Base-by-base conservation (phyloP, 2,888 invertebrate genomes). In the Rapana venosa region DNA sequence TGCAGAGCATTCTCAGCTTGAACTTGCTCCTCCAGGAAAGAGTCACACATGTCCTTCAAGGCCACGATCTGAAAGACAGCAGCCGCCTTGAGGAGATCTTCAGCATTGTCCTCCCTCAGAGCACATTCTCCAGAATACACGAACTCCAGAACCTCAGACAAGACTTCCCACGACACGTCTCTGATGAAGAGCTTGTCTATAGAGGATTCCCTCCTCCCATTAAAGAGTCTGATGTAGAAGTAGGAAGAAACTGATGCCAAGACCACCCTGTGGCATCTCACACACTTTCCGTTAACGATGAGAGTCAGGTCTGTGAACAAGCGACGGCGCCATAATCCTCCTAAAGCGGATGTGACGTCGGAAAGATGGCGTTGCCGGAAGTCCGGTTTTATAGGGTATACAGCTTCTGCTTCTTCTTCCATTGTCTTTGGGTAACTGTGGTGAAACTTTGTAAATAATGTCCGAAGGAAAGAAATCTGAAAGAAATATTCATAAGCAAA, bases 21-120 rank as follows among this genome's bases (percentile, higher is more conserved):
- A n/a, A 98, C 96, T 90, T 97, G 97, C 86, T 96, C 96, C 88
- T 97, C 97, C 61, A 99, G 97, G 95, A 97, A 98, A 70, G 97
- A 97, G 94, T 98, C 98, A 96, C 98, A 98, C 77, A 98, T 97
- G 91, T 98, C 97, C 89, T 98, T 97, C 79, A 98, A 97, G 0
- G 98, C 98, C 88, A 97, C 96, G 94, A 98, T 97, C 93, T 98
- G 97, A 89, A 98, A 97, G 95, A 98, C 98, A 96, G 98, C 98
- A 1, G 98, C 98, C 0, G 98, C 97, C 94, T 98, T 97, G 26
- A 98, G 96, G 0, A 95, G 91, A 32, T 95, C 94, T 94, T 98
- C 97, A 0, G 98, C 98, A 95, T 98, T 98, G 85, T 97, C 97
- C 84, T 97, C 97, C 91, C 97, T 97, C 36, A 98, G 97, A 91